Conservation (phyloP, 2,888 invertebrate species). For the Therioaphis trifolii region DNA sequence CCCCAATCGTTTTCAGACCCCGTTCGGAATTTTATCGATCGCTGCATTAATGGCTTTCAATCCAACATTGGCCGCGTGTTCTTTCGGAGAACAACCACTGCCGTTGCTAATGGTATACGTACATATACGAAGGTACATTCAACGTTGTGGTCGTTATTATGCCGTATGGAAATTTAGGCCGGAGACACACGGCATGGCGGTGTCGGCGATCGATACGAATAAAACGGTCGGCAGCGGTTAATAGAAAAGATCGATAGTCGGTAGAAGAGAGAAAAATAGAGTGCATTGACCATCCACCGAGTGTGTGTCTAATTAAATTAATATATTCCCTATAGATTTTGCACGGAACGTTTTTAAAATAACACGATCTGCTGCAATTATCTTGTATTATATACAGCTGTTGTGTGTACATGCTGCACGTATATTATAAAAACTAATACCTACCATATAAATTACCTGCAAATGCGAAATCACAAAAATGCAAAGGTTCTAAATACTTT, state of each 20-base stretch:
- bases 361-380: constrained; percentile 42
- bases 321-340: constrained; percentile 51
- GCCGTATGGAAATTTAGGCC: constrained; percentile 52
- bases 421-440: not conserved
- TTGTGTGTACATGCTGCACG: not conserved
- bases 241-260: constrained; percentile 20
- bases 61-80: not conserved
- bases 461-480: constrained; percentile 26
- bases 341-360: constrained; percentile 58
- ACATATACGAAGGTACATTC: not conserved
- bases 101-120: constrained; percentile 20
- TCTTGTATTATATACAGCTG: not conserved
- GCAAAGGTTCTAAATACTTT: not conserved
- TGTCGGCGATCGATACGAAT: constrained; percentile 41
- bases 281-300: constrained; percentile 58
- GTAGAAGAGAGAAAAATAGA: constrained; percentile 31
- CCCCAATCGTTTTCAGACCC: not conserved
- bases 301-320: constrained; percentile 62
- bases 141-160: constrained; percentile 7
- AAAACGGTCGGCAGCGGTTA: constrained; percentile 4
- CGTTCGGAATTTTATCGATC: constrained; percentile 13
- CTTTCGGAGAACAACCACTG: not conserved
- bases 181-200: constrained; percentile 12
- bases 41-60: not conserved
- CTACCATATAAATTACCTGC: not conserved